Base-by-base conservation (phyloP, 2,888 invertebrate species). In the Nomada ruficornis region DNA sequence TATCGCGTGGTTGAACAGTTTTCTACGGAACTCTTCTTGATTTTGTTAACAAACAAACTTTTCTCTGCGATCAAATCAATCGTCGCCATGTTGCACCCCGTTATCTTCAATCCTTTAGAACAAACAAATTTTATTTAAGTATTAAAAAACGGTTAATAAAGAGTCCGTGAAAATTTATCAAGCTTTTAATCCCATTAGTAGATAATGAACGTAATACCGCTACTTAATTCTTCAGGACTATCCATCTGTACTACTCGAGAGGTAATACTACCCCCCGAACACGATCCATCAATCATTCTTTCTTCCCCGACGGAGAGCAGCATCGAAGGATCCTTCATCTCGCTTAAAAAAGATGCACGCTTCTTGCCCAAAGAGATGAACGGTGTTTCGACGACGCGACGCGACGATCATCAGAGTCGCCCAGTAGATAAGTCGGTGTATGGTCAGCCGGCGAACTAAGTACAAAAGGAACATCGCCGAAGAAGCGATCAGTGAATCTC, bases 371-470 rank as follows among this genome's bases (percentile, higher is more conserved):
- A 13, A 11, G 15, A 47, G 47, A 15, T 47, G 13, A 36, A 36
- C 36, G 36, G 36, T 36, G 36, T 36, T 50, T 50, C 15, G 13
- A 5, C n/a, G n/a, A 9, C 5, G n/a, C 7, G n/a, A 47, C 26
- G 29, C n/a, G 13, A 52, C 75, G 64, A 69, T 64, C 70, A 2
- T 44, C 4, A 36, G 44, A 36, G 44, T 74, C 68, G 52, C 26
- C 70, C 75, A 80, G 80, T 72, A 87, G 81, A 87, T 84, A 84
- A 81, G 67, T 47, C 55, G 65, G 63, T 52, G 74, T 63, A 84
- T 75, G 67, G 85, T 64, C 75, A 29, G 81, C 62, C 71, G 52
- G 70, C 54, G 52, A 71, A 85, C 79, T 80, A 82, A 82, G 77
- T 74, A 59, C 47, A 44, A 44, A 11, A 64, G 44, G 67, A 64